phyloP scores from a whole-genome alignment of 2,888 invertebrate species.

The Hydraecia micacea region DNA sequence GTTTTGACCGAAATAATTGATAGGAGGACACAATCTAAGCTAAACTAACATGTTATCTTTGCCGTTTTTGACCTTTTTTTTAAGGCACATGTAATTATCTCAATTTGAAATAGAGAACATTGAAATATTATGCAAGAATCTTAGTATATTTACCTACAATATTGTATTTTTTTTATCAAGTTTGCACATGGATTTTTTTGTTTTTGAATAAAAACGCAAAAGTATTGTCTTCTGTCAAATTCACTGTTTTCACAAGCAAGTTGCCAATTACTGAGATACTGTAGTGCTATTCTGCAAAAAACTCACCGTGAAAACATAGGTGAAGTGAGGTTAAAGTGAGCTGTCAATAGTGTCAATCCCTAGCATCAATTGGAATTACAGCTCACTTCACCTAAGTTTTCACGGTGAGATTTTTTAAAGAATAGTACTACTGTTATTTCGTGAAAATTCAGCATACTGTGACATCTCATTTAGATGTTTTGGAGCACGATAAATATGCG shows the following conservation, averaged over 20 bases:
- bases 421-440: not conserved
- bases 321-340: too few relatives aligned
- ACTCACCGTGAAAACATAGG: too few relatives aligned
- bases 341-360: too few relatives aligned
- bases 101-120: not conserved
- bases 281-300: too few relatives aligned
- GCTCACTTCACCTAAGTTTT: too few relatives aligned
- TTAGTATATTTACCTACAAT: not conserved
- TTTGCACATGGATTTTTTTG: not conserved
- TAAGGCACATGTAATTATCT: not conserved
- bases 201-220: not conserved
- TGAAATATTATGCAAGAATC: not conserved
- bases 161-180: not conserved
- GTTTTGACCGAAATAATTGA: not conserved
- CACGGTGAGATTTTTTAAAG: too few relatives aligned
- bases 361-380: too few relatives aligned
- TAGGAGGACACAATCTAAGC: not conserved
- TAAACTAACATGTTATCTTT: not conserved
- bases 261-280: not conserved
- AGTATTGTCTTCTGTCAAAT: not conserved
- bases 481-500: not conserved
- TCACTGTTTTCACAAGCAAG: not conserved
- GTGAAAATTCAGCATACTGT: not conserved
- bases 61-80: not conserved
- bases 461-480: not conserved